A percentile compares a stretch with the other conserved stretches of the same genome.
Evolutionary conservation across 1,140 invertebrate genomes (phyloP).

Genomic region (Tetraneura akinire): DNA sequence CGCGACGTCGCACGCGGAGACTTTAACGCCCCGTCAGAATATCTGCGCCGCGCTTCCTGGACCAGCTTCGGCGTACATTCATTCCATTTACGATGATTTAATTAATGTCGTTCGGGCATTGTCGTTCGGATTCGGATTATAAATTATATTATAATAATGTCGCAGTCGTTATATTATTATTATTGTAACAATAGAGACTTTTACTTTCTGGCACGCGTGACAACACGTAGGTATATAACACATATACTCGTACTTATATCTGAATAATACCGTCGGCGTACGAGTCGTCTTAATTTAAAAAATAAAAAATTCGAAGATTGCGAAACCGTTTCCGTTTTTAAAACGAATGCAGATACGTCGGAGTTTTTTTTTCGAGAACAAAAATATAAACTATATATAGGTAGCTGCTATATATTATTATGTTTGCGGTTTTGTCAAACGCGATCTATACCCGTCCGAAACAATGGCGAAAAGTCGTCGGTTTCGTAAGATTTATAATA

Average conservation of each 20-base stretch:
- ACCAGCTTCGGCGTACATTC: not conserved
- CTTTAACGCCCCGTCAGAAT: not conserved
- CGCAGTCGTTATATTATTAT: not conserved
- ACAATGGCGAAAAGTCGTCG: not conserved
- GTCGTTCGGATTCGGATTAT: not conserved
- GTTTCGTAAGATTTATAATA: not conserved
- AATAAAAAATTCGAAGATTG: too few relatives aligned
- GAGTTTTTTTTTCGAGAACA: not conserved
- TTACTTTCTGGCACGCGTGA: slow-evolving; percentile 17
- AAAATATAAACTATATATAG: not conserved
- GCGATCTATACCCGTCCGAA: not conserved
- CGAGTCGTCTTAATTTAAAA: too few relatives aligned
- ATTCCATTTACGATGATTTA: slow-evolving; percentile 38
- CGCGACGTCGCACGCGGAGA: not conserved
- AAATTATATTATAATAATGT: not conserved
- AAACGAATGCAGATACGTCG: too few relatives aligned
- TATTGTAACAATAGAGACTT: not conserved
- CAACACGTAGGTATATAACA: not conserved
- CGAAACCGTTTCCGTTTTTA: too few relatives aligned
- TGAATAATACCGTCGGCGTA: too few relatives aligned
- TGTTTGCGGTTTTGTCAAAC: too few relatives aligned
- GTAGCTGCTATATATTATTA: too few relatives aligned
- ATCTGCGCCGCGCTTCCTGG: not conserved
- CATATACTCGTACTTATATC: too few relatives aligned
- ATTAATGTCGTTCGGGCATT: slow-evolving; percentile 3